These are phyloP conservation scores for Tridacna crocea DNA, from an alignment of 2,888 invertebrate genomes.

Conservation along the genomic window DNA sequence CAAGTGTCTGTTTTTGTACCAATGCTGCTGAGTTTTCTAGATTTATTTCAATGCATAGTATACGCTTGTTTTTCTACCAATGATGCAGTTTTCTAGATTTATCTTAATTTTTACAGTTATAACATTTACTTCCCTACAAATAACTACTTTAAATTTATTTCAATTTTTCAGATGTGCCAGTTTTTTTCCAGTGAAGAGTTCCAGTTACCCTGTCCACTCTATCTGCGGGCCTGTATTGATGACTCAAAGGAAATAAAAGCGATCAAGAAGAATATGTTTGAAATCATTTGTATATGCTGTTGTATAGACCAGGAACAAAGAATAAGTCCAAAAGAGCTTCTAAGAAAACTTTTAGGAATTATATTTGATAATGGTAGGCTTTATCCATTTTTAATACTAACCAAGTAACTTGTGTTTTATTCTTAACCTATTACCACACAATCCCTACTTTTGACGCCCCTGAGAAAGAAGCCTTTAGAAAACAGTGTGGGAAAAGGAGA, in stretches of 20 bases:
- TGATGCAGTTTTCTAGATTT: too few species aligned
- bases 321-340: conserved; percentile 28
- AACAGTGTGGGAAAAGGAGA: too few species aligned
- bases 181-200: conserved; percentile 24
- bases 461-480: too few species aligned
- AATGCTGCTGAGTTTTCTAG: too few species aligned
- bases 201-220: conserved; percentile 24
- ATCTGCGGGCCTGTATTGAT: conserved; percentile 4
- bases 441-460: too few species aligned
- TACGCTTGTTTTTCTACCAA: too few species aligned
- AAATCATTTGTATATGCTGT: conserved; percentile 34
- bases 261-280: conserved; percentile 27
- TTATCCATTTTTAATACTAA: too few species aligned
- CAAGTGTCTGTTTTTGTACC: too few species aligned
- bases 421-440: too few species aligned
- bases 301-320: conserved; percentile 29
- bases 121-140: too few species aligned
- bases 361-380: conserved; percentile 34
- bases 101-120: too few species aligned
- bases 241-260: conserved; percentile 21
- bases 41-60: too few species aligned
- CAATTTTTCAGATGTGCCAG: conserved; percentile 26
- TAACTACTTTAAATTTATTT: neutral
- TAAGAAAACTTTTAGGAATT: conserved; percentile 11
- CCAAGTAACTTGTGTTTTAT: neutral